Conservation (phyloP, 2,113 vertebrate genomes). For the Chunga burmeisteri region DNA sequence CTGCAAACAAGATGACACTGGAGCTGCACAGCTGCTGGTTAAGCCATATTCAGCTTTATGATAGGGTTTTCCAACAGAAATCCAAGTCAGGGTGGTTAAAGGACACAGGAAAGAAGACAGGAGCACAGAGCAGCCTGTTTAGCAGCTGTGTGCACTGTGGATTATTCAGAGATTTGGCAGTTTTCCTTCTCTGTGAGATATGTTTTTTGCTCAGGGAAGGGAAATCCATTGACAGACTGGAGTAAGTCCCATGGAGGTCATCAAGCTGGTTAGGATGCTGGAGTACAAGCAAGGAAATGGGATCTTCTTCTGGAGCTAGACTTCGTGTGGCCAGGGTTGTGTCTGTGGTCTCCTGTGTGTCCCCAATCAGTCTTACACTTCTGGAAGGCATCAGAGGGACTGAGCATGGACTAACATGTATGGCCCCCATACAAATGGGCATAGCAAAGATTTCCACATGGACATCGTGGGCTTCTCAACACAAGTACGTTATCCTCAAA, state of each 20-base stretch:
- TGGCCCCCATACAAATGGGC: fast-evolving
- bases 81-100: neutral
- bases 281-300: neutral
- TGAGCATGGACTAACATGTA: fast-evolving
- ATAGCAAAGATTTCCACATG: neutral
- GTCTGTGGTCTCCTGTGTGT: neutral
- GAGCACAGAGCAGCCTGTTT: neutral
- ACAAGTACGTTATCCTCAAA: fast-evolving
- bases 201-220: neutral
- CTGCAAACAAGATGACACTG: neutral
- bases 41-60: neutral
- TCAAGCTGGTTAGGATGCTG: neutral
- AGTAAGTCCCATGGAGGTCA: neutral
- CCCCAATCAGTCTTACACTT: neutral
- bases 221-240: neutral
- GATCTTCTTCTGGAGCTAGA: neutral
- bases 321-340: fast-evolving
- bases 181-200: neutral
- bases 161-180: neutral
- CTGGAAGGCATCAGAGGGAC: neutral
- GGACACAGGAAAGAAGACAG: neutral
- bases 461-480: neutral
- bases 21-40: neutral
- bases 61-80: neutral
- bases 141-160: neutral